Evolutionary conservation across 2,113 vertebrate genomes (phyloP).

Genomic region (Thomomys bottae): DNA sequence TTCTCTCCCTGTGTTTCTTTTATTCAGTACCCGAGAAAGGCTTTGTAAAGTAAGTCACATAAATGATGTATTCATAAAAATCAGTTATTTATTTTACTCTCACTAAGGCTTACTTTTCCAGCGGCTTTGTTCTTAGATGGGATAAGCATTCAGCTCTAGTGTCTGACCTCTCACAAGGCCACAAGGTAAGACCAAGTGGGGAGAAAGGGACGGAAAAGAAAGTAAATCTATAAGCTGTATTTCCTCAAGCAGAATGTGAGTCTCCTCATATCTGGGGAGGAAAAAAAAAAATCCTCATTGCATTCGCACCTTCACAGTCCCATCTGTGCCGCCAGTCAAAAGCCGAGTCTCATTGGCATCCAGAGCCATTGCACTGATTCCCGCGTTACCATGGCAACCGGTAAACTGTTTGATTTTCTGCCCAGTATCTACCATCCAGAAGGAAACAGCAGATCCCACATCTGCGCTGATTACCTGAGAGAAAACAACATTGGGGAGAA

Average conservation of each 20-base stretch:
- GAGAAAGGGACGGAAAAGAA: constrained; percentile 32
- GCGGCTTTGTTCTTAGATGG: neutral
- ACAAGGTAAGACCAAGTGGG: too few relatives aligned
- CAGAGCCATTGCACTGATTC: constrained; percentile 88
- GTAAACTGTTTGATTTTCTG: constrained; percentile 90
- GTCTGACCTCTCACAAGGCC: neutral
- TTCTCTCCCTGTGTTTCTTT: constrained; percentile 31
- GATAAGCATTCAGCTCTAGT: neutral
- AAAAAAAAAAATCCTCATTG: constrained; percentile 20
- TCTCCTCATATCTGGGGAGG: neutral
- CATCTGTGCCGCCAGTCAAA: constrained; percentile 87
- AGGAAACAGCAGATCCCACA: constrained; percentile 87
- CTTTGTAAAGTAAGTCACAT: constrained; percentile 49
- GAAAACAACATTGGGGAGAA: constrained; percentile 59
- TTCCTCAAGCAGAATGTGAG: neutral
- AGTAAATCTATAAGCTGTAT: neutral
- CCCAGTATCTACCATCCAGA: constrained; percentile 90
- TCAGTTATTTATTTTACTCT: constrained; percentile 54
- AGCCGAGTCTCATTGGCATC: constrained; percentile 84
- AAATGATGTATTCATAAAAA: constrained; percentile 64
- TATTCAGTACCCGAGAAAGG: constrained; percentile 2
- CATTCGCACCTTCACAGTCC: constrained; percentile 84
- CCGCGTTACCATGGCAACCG: constrained; percentile 89
- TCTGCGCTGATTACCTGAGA: constrained; percentile 89
- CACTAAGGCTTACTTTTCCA: constrained; percentile 51